These are phyloP conservation scores for Plebejus melissa DNA, from an alignment of 2,888 invertebrate species.

Conservation along the genomic window DNA sequence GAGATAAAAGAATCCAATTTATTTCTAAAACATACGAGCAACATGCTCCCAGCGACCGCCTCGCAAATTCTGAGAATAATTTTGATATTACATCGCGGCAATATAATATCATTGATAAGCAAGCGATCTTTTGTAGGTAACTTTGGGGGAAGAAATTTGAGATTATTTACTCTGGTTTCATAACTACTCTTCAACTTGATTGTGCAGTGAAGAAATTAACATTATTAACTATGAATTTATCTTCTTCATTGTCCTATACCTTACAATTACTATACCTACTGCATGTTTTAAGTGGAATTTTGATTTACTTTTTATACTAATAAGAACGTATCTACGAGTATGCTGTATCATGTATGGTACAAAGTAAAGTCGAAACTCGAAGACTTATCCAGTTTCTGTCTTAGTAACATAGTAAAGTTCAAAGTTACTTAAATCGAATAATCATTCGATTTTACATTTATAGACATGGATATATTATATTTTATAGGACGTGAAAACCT, in stretches of 20 bases:
- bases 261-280: too few relatives aligned
- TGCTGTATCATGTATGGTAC: too few relatives aligned
- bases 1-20: slow-evolving; percentile 31
- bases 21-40: slow-evolving; percentile 27
- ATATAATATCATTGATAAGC: background rate
- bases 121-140: background rate
- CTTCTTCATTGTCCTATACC: too few relatives aligned
- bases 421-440: background rate
- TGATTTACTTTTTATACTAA: too few relatives aligned
- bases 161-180: background rate
- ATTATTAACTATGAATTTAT: too few relatives aligned
- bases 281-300: too few relatives aligned
- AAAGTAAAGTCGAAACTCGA: background rate
- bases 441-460: background rate
- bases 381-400: background rate
- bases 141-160: background rate
- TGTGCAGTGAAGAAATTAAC: too few relatives aligned
- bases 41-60: slow-evolving; percentile 27
- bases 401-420: background rate
- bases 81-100: slow-evolving; percentile 15
- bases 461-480: background rate
- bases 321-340: too few relatives aligned
- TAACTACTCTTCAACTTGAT: background rate
- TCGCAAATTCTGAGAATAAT: slow-evolving; percentile 21
- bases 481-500: background rate